phyloP scores from a whole-genome alignment of 35 echinoderm and acorn worm species.

The Holothuria glaberrima region DNA sequence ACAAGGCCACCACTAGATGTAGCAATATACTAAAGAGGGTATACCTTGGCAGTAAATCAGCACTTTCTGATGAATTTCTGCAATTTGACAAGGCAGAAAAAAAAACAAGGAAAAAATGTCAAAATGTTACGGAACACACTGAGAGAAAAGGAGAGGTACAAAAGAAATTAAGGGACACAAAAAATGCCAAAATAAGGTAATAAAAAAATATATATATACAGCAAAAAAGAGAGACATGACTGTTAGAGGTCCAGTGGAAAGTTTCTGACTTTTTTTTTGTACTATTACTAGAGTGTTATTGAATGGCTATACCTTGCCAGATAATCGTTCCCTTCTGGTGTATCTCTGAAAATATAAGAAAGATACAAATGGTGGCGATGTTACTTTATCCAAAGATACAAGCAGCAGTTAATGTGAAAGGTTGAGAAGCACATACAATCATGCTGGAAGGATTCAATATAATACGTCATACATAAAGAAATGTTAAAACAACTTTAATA shows the following conservation, averaged over 20 bases:
- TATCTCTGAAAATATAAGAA: slow-evolving; percentile 50
- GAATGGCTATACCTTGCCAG: slow-evolving; percentile 63
- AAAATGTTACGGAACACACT: not conserved
- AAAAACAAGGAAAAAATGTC: slow-evolving; percentile 31
- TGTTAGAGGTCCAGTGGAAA: not conserved
- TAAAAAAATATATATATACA: not conserved
- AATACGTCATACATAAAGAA: too few relatives aligned
- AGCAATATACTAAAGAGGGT: slow-evolving; percentile 27
- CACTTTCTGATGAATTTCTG: slow-evolving; percentile 42
- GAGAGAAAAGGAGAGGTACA: not conserved
- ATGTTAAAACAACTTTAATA: too few relatives aligned
- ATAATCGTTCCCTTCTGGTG: slow-evolving; percentile 40
- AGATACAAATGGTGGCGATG: slow-evolving; percentile 60
- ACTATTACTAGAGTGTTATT: slow-evolving; percentile 1
- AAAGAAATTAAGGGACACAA: not conserved
- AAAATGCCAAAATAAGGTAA: not conserved
- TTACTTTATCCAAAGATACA: slow-evolving; percentile 39
- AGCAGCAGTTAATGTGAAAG: slow-evolving; percentile 7
- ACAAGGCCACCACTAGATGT: not conserved
- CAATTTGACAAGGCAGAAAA: slow-evolving; percentile 37
- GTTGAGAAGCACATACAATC: too few relatives aligned
- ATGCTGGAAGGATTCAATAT: too few relatives aligned
- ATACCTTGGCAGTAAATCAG: slow-evolving; percentile 60
- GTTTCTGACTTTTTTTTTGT: not conserved
- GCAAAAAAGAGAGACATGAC: not conserved